These are phyloP conservation scores for Oreocharis arfaki DNA, from an alignment of 2,113 vertebrate genomes.

Conservation along the genomic window DNA sequence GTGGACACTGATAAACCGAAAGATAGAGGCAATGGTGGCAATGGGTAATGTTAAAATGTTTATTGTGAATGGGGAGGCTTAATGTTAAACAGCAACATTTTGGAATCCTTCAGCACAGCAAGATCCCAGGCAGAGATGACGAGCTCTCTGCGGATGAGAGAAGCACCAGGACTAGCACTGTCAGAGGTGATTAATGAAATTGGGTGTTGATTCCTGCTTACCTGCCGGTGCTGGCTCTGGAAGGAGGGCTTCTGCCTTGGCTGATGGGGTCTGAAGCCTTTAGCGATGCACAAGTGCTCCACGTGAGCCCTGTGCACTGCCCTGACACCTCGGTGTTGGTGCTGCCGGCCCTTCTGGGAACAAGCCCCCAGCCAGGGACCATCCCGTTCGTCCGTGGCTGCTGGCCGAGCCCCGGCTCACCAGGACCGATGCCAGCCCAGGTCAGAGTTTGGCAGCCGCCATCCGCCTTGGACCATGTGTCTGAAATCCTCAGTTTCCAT, in stretches of 20 bases:
- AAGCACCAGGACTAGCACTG: fast-evolving
- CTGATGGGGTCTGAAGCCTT: not conserved
- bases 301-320: fast-evolving
- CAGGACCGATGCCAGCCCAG: fast-evolving
- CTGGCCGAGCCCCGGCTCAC: not conserved
- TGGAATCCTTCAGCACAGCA: not conserved
- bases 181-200: not conserved
- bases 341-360: not conserved
- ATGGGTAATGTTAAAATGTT: not conserved
- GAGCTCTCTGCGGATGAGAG: not conserved
- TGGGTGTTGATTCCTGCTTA: no score
- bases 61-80: not conserved
- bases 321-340: fast-evolving
- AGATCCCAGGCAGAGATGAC: not conserved
- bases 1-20: fast-evolving
- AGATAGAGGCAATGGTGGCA: not conserved
- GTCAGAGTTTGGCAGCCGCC: not conserved
- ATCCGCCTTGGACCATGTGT: not conserved
- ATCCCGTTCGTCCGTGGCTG: fast-evolving
- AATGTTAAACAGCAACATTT: not conserved
- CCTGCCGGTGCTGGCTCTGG: not conserved
- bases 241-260: not conserved
- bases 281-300: fast-evolving
- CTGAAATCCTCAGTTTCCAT: not conserved
- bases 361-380: fast-evolving